Conservation (phyloP, 2,113 vertebrate species). For the Coreoperca whiteheadi region DNA sequence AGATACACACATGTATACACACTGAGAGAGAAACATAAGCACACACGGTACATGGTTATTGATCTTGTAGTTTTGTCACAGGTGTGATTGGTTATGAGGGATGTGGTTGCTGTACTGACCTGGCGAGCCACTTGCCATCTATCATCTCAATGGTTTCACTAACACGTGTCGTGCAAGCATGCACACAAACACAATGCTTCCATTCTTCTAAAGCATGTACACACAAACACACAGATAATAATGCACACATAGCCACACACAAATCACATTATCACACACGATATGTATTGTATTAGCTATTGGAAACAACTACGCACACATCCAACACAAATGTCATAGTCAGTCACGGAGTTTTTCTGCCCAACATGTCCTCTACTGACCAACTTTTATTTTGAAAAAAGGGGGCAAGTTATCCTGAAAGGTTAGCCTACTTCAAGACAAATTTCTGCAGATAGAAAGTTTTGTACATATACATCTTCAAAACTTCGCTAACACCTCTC, state of each 20-base stretch:
- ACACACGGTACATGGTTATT: constrained; percentile 15
- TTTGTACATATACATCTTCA: constrained; percentile 21
- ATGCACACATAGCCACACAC: background rate
- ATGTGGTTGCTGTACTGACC: constrained; percentile 43
- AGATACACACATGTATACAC: constrained; percentile 14
- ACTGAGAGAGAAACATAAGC: background rate
- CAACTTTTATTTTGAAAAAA: constrained; percentile 43
- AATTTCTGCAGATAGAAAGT: constrained; percentile 44
- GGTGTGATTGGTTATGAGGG: constrained; percentile 26
- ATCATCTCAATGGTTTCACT: constrained; percentile 15
- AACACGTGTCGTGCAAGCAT: background rate
- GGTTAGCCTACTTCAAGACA: constrained; percentile 28
- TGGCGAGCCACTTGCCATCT: constrained; percentile 15
- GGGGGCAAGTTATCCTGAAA: background rate
- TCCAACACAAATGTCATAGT: background rate
- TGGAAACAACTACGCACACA: background rate
- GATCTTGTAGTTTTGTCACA: constrained; percentile 40
- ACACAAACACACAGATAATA: background rate
- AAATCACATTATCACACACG: background rate
- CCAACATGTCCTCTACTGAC: background rate
- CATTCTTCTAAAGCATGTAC: background rate
- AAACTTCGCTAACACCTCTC: constrained; percentile 22
- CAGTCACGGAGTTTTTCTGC: background rate
- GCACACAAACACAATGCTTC: background rate
- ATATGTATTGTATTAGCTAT: background rate